These are phyloP conservation scores for Vanessa cardui DNA, from an alignment of 2,888 invertebrate genomes.

Conservation along the genomic window DNA sequence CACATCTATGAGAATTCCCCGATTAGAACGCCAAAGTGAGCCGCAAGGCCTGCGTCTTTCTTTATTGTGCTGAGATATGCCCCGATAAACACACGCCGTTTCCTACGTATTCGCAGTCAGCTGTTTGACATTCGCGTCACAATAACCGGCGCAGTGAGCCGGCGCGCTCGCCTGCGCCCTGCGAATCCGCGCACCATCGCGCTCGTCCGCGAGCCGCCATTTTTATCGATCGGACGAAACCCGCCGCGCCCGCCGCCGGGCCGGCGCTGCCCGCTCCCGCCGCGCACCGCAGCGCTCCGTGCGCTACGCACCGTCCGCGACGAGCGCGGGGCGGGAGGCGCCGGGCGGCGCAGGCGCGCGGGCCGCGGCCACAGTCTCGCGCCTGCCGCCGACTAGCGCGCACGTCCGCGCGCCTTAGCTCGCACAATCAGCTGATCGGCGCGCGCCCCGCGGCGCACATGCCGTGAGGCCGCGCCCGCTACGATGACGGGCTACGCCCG, in stretches of 20 bases:
- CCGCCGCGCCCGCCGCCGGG: constrained; percentile 46
- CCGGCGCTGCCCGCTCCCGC: constrained; percentile 40
- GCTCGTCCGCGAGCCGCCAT: constrained; percentile 49
- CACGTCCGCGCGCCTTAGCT: constrained; percentile 63
- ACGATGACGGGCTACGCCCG: constrained; percentile 80
- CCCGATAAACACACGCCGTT: constrained; percentile 42
- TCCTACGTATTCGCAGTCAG: constrained; percentile 67
- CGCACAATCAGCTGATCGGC: constrained; percentile 75
- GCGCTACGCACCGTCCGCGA: neutral
- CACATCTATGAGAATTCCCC: constrained; percentile 22
- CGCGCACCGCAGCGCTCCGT: constrained; percentile 43
- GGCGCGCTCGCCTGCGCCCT: constrained; percentile 30
- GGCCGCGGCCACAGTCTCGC: constrained; percentile 61
- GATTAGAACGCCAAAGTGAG: constrained; percentile 30
- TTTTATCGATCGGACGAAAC: constrained; percentile 60
- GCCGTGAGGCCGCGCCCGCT: constrained; percentile 78
- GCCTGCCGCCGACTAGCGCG: constrained; percentile 62
- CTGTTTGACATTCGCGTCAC: constrained; percentile 69
- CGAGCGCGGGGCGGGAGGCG: constrained; percentile 45
- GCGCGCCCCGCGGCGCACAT: constrained; percentile 77
- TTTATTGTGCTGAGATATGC: constrained; percentile 36
- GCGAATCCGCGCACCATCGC: constrained; percentile 37
- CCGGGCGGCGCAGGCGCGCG: constrained; percentile 58
- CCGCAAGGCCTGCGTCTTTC: constrained; percentile 26
- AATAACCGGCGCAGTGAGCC: constrained; percentile 42